phyloP scores from a whole-genome alignment of 1,140 invertebrate genomes.

The Drusus annulatus region DNA sequence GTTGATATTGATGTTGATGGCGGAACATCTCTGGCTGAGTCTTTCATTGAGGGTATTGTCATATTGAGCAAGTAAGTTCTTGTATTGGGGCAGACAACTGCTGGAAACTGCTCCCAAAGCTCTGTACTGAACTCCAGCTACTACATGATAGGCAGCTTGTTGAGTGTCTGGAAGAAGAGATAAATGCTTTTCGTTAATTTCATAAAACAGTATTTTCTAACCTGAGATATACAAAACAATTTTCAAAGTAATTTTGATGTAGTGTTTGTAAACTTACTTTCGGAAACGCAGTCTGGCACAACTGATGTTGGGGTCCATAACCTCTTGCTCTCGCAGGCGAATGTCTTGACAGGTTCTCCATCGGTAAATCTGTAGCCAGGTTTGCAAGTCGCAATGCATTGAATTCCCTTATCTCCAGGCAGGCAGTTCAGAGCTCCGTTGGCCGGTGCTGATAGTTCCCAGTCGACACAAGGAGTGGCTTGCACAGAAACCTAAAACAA shows the following conservation, averaged over 20 bases:
- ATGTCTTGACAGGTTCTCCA: slow-evolving; percentile 88
- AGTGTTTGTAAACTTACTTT: slow-evolving; percentile 74
- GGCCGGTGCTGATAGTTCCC: slow-evolving; percentile 90
- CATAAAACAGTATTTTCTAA: no score
- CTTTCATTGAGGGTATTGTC: slow-evolving; percentile 86
- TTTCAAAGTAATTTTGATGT: no score
- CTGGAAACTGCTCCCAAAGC: slow-evolving; percentile 90
- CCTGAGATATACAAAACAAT: no score
- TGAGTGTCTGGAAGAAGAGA: slow-evolving; percentile 81
- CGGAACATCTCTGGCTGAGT: slow-evolving; percentile 92
- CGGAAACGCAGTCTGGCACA: slow-evolving; percentile 94
- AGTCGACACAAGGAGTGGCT: slow-evolving; percentile 94
- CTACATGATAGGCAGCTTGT: slow-evolving; percentile 93
- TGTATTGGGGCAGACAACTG: slow-evolving; percentile 89
- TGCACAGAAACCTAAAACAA: slow-evolving; percentile 82
- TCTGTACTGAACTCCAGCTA: slow-evolving; percentile 89
- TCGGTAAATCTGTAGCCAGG: slow-evolving; percentile 94
- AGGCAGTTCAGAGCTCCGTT: slow-evolving; percentile 92
- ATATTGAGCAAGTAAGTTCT: slow-evolving; percentile 85
- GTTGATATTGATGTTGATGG: slow-evolving; percentile 95
- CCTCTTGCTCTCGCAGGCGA: slow-evolving; percentile 84
- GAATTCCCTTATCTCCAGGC: slow-evolving; percentile 84
- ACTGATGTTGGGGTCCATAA: slow-evolving; percentile 88
- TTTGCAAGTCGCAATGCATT: slow-evolving; percentile 93
- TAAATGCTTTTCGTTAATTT: neutral